Evolutionary conservation across 2,113 vertebrate species (phyloP), one percentile per base, ranked within the genome.

Genomic region (Trematocara nigrifrons): DNA sequence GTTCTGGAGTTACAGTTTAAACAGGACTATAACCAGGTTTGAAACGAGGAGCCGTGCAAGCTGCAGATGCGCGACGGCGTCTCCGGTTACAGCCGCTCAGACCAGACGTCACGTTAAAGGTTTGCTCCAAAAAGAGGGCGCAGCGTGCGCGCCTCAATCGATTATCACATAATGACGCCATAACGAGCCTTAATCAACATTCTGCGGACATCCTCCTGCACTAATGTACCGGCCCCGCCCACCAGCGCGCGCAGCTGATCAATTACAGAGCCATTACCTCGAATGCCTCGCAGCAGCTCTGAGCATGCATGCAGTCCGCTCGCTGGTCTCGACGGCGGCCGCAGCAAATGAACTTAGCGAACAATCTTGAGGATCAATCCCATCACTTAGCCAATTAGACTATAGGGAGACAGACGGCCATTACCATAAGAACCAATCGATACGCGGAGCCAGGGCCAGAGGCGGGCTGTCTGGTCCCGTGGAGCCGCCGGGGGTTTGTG

Each of bases 321-420:
- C 54, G 87, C 87, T 82, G 92, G 86, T 87, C 91, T 92, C 15
- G 81, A 42, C 38, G 64, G 86, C 77, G 90, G 93, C 90, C 86
- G 38, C 93, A 84, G 91, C 92, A 93, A 94, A 96, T 93, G 89
- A 96, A 96, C 91, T 95, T 93, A 93, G 92, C 87, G 81, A 94
- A 95, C 94, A 93, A 96, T 96, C 91, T 74, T 91, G 86, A 93
- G 91, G 93, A 96, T 96, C 95, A 96, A 96, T 96, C 92, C 93
- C 94, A 95, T 96, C 96, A 96, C 96, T 96, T 95, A 96, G 93
- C 94, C 96, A 96, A 96, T 96, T 96, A 96, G 94, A 95, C 94
- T 94, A 93, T 91, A 91, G 92, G 91, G 93, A 96, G 95, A 96
- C 95, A 95, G 95, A 96, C 88, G 89, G 83, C 95, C 94, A 95